Evolutionary conservation across 2,888 invertebrate species (phyloP), one percentile per base, ranked within the genome.

Genomic region (Tinea pellionella): DNA sequence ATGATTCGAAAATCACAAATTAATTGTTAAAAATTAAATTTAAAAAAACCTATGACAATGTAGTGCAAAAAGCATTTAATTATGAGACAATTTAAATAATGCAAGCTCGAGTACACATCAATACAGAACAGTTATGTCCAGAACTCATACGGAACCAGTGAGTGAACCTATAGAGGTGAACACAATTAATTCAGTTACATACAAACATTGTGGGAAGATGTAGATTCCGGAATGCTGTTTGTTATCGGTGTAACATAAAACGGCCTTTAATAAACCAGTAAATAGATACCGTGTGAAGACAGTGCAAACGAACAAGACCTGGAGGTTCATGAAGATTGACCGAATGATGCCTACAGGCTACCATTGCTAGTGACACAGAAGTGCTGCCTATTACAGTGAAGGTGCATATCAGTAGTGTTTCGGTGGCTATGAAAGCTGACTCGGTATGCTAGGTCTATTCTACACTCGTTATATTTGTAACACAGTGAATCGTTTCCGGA

Each of bases 401-500:
- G 16, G 61, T 61, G 32, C 29, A 13, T 11, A 15, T 58, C 12
- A 60, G 60, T 57, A 59, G 59, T 15, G 32, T 61, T 6, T 60
- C 47, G 29, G 58, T 60, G 15, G 58, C 58, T 16, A 60, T 62
- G 61, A 60, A 62, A 43, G 58, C 58, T 32, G 60, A 60, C 60
- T 60, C 61, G n/a, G 59, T 60, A 47, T 12, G 37, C 61, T n/a
- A 51, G 61, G 15, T 37, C 58, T 1, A 62, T 60, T 15, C 57
- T 62, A 11, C 30, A 58, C 6, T 30, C n/a, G 18, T 8, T 62
- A 42, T 60, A 60, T 19, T 16, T 32, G 24, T 57, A 58, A 32
- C 37, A 61, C 30, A 37, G 32, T 24, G 29, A 37, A 13, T 47
- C 42, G 12, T 61, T 61, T 42, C 59, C 58, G 8, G 56, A 16